Conservation (phyloP, 2,113 vertebrate species). For the Channa maculata region DNA sequence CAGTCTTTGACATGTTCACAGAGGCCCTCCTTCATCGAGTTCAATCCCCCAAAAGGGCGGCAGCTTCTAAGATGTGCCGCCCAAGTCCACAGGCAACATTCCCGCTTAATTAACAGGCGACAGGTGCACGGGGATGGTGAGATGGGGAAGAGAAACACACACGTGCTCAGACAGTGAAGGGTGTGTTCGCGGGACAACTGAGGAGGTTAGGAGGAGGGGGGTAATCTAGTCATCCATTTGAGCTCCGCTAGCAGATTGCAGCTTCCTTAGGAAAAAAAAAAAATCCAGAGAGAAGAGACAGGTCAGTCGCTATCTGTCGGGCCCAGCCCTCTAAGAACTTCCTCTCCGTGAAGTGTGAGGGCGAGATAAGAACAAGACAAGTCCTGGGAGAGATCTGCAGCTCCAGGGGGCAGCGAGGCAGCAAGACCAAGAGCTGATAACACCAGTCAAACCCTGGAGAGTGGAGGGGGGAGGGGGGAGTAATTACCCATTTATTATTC, state of each 20-base stretch:
- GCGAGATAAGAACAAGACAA: slow-evolving; percentile 63
- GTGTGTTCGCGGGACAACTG: slow-evolving; percentile 5
- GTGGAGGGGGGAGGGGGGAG: slow-evolving; percentile 22
- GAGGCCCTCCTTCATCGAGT: slow-evolving; percentile 12
- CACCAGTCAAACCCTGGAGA: slow-evolving; percentile 16
- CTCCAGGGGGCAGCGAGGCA: slow-evolving; percentile 41
- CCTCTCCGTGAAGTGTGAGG: slow-evolving; percentile 59
- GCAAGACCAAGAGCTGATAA: slow-evolving; percentile 58
- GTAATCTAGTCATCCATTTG: slow-evolving; percentile 51
- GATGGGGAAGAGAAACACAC: background rate
- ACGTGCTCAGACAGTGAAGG: slow-evolving; percentile 4
- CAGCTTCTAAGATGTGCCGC: slow-evolving; percentile 53
- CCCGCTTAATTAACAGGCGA: slow-evolving; percentile 65
- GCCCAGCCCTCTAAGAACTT: slow-evolving; percentile 66
- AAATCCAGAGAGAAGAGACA: slow-evolving; percentile 40
- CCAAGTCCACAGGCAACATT: slow-evolving; percentile 44
- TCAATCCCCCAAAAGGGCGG: slow-evolving; percentile 43
- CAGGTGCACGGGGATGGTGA: slow-evolving; percentile 45
- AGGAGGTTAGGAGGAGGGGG: background rate
- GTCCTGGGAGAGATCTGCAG: slow-evolving; percentile 53
- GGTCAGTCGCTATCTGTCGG: slow-evolving; percentile 65
- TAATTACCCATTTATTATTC: slow-evolving; percentile 46
- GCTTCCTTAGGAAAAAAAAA: slow-evolving; percentile 33
- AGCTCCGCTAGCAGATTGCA: slow-evolving; percentile 37
- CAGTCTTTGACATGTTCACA: slow-evolving; percentile 47